Percentiles rank a stretch among this genome's conserved stretches.
phyloP scores from a whole-genome alignment of 2,888 invertebrate species.

The Chrysomela aeneicollis region DNA sequence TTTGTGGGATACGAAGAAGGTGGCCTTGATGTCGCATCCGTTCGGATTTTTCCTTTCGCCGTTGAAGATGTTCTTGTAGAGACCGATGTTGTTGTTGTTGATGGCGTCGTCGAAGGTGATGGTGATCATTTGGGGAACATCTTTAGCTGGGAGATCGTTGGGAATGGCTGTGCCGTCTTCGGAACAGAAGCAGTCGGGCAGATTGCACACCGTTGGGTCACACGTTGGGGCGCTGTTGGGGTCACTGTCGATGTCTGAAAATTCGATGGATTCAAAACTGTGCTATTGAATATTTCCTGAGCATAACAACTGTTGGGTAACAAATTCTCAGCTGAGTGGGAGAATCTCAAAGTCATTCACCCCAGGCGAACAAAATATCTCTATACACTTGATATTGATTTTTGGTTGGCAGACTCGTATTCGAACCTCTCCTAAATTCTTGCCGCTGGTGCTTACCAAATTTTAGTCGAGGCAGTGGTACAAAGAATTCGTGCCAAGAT shows the following conservation, averaged over 20 bases:
- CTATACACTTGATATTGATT: no score
- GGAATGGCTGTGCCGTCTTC: slow-evolving; percentile 90
- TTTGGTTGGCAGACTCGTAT: no score
- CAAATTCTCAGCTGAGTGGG: no score
- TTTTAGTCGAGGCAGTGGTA: background rate
- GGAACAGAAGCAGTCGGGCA: slow-evolving; percentile 94
- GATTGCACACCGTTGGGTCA: slow-evolving; percentile 82
- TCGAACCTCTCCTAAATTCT: no score
- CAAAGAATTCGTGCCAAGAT: background rate
- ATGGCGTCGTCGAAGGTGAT: slow-evolving; percentile 95
- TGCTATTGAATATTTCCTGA: no score
- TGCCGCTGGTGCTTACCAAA: background rate
- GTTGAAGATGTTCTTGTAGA: slow-evolving; percentile 92
- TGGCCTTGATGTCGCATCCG: slow-evolving; percentile 91
- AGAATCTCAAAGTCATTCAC: no score
- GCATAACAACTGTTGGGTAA: no score
- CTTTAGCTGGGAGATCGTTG: slow-evolving; percentile 82
- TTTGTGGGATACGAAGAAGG: slow-evolving; percentile 92
- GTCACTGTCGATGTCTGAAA: slow-evolving; percentile 88
- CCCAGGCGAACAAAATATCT: no score
- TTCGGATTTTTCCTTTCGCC: slow-evolving; percentile 90
- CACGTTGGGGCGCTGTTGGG: slow-evolving; percentile 92
- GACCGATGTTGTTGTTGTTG: slow-evolving; percentile 93
- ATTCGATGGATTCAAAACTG: no score
- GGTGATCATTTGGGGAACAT: slow-evolving; percentile 93